Conservation (phyloP, 64 coral and sea anemone species). For the Hydrozoanthus tunicans region DNA sequence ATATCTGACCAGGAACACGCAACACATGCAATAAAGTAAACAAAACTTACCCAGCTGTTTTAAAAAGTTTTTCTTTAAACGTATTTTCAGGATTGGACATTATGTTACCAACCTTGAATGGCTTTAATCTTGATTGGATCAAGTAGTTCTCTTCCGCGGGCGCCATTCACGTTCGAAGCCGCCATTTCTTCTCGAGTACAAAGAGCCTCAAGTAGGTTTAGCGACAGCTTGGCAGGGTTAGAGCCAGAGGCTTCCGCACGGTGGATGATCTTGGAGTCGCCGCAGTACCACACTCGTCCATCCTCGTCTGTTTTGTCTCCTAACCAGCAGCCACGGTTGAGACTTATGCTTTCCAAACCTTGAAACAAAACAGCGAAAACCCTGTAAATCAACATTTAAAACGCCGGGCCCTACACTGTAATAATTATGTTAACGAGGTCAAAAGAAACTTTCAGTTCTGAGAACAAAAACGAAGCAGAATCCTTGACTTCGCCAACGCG, state of each 20-base stretch:
- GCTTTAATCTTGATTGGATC: constrained; percentile 96
- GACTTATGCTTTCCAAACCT: constrained; percentile 56
- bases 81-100: not conserved
- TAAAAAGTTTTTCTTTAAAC: too few relatives aligned
- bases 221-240: constrained; percentile 89
- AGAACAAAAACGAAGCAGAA: too few relatives aligned
- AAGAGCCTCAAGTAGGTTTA: constrained; percentile 84
- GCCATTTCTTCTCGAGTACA: constrained; percentile 94
- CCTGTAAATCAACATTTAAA: too few relatives aligned
- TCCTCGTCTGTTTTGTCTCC: constrained; percentile 65
- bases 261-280: constrained; percentile 75
- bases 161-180: constrained; percentile 88
- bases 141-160: constrained; percentile 83
- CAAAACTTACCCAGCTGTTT: too few relatives aligned
- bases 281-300: constrained; percentile 86
- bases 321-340: constrained; percentile 81
- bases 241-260: constrained; percentile 79
- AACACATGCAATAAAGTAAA: too few relatives aligned
- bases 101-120: constrained; percentile 70
- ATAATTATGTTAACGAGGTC: too few relatives aligned
- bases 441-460: too few relatives aligned
- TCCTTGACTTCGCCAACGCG: too few relatives aligned
- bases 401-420: too few relatives aligned
- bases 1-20: too few relatives aligned
- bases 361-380: not conserved